A percentile compares a stretch with the other conserved stretches of the same genome.
phyloP scores from a whole-genome alignment of 2,888 invertebrate species.

The Stratiomys singularior region DNA sequence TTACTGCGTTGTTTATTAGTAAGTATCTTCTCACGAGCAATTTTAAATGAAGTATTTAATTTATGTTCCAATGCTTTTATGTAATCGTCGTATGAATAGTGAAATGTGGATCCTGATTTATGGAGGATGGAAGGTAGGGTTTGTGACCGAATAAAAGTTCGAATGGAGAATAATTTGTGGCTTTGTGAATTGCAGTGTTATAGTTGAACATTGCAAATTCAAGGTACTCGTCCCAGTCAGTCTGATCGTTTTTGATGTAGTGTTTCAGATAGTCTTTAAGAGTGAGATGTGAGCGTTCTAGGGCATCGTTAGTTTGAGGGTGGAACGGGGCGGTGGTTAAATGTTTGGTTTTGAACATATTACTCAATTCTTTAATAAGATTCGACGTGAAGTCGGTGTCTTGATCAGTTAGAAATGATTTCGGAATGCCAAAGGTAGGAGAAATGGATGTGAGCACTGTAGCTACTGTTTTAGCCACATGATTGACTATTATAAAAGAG shows the following conservation, averaged over 20 bases:
- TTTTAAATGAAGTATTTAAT: background rate
- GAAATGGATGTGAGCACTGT: constrained; percentile 41
- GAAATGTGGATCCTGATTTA: background rate
- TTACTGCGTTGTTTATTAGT: background rate
- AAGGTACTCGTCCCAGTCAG: constrained; percentile 32
- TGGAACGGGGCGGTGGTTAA: constrained; percentile 57
- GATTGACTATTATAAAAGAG: constrained; percentile 58
- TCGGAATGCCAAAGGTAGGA: constrained; percentile 41
- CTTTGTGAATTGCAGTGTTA: constrained; percentile 32
- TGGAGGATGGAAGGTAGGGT: constrained; percentile 27
- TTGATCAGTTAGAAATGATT: constrained; percentile 44
- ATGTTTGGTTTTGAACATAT: constrained; percentile 57
- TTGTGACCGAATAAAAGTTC: constrained; percentile 34
- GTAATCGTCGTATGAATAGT: constrained; percentile 5
- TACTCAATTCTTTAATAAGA: constrained; percentile 55
- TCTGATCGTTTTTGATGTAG: constrained; percentile 36
- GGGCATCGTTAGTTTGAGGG: constrained; percentile 51
- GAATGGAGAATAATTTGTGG: constrained; percentile 37
- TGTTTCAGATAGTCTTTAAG: too few species aligned
- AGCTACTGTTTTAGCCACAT: constrained; percentile 58
- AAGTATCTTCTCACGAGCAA: background rate
- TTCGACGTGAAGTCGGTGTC: constrained; percentile 53
- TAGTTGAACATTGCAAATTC: constrained; percentile 33
- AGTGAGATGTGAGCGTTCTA: constrained; percentile 59
- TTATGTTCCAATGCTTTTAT: background rate